Evolutionary conservation across 2,113 vertebrate species (phyloP).

Genomic region (Lophotis ruficrista): DNA sequence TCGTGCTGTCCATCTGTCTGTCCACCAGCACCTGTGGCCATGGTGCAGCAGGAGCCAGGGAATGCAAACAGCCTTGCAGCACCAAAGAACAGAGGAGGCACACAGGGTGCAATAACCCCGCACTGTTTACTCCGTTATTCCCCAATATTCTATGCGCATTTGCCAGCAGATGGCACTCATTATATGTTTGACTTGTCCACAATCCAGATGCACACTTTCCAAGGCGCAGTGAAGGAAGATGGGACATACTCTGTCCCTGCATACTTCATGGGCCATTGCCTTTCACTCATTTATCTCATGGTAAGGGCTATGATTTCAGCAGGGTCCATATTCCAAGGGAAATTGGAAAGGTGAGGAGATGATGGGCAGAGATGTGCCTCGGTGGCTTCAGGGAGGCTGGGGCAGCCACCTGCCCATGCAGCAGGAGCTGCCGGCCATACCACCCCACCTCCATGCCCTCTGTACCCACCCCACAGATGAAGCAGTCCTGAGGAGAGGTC

Average conservation of each 20-base stretch:
- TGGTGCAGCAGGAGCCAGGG: not conserved
- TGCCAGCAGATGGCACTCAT: slow-evolving; percentile 52
- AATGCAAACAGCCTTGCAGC: not conserved
- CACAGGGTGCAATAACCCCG: fast-evolving
- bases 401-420: not conserved
- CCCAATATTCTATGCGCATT: not conserved
- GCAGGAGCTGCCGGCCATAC: not conserved
- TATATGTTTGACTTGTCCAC: not conserved
- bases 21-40: not conserved
- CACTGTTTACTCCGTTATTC: fast-evolving
- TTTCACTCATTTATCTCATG: not conserved
- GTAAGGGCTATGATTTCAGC: not conserved
- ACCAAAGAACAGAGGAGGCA: not conserved
- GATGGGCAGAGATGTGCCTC: not conserved
- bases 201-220: not conserved
- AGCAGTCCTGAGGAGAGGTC: not conserved
- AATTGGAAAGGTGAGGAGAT: not conserved
- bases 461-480: fast-evolving
- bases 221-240: fast-evolving
- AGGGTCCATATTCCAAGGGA: not conserved
- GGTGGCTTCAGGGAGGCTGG: not conserved
- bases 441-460: not conserved
- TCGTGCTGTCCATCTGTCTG: not conserved
- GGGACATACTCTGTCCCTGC: not conserved
- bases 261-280: not conserved